Evolutionary conservation across 2,113 vertebrate genomes (phyloP).

Genomic region (Crocuta crocuta): DNA sequence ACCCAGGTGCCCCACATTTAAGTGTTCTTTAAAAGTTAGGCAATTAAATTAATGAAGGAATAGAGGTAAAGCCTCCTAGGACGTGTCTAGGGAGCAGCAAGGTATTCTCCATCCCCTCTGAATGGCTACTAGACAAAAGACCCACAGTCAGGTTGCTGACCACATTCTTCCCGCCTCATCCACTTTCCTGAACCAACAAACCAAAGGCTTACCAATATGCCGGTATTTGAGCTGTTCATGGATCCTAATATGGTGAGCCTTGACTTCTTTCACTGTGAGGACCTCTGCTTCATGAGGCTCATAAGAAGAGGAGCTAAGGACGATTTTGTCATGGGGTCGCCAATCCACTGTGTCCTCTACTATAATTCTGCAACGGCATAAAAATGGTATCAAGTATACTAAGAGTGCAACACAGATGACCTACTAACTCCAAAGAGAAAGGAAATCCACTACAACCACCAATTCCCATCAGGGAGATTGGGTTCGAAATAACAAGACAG

Average conservation of each 20-base stretch:
- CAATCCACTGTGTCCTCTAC: conserved; percentile 84
- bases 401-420: not conserved
- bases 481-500: not conserved
- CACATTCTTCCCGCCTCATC: not conserved
- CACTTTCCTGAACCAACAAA: not conserved
- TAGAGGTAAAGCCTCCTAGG: not conserved
- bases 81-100: not conserved
- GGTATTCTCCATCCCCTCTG: not conserved
- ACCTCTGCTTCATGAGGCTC: conserved; percentile 87
- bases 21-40: not conserved
- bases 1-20: not conserved
- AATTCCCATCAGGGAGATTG: not conserved
- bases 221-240: conserved; percentile 80
- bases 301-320: conserved; percentile 88
- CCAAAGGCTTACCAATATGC: conserved; percentile 84
- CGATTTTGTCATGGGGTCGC: conserved; percentile 76
- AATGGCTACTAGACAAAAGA: not conserved
- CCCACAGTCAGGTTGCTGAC: not conserved
- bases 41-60: not conserved
- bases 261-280: conserved; percentile 84
- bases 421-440: not conserved
- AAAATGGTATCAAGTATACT: not conserved
- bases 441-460: not conserved
- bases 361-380: conserved; percentile 82
- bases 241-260: conserved; percentile 77